A percentile compares a stretch with the other conserved stretches of the same genome.
Evolutionary conservation across 92 coral and sea anemone species (phyloP).

Genomic region (Parazoanthus swiftii): DNA sequence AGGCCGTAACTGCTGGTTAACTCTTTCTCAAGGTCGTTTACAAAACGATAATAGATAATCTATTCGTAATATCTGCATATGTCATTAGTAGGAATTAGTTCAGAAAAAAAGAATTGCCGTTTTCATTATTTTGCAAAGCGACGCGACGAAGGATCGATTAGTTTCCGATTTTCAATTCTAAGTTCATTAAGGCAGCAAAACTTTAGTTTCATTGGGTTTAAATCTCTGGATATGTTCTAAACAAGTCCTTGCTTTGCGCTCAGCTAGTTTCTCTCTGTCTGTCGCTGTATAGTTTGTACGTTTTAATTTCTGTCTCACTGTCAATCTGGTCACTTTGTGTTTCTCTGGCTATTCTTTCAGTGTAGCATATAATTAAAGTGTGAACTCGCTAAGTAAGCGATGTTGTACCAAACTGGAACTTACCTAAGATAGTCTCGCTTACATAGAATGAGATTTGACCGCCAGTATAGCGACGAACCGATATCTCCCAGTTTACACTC

Average conservation of each 20-base stretch:
- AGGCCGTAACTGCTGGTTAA: background rate
- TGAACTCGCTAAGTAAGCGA: background rate
- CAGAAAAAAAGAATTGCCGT: background rate
- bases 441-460: conserved; percentile 79
- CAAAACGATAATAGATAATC: background rate
- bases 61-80: background rate
- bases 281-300: too few species aligned
- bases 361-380: background rate
- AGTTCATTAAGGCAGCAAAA: background rate
- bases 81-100: background rate
- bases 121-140: background rate
- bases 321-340: background rate
- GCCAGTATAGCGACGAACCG: conserved; percentile 76
- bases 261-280: background rate
- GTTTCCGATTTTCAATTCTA: background rate
- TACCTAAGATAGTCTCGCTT: conserved; percentile 88
- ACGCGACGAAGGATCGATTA: background rate
- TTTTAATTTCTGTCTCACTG: background rate
- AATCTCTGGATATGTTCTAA: background rate
- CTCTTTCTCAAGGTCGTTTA: background rate
- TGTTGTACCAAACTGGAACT: background rate
- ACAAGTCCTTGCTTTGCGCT: background rate
- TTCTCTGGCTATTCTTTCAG: background rate
- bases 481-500: conserved; percentile 85
- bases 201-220: background rate